Evolutionary conservation across 2,113 vertebrate species (phyloP).

Genomic region (Eleginops maclovinus): DNA sequence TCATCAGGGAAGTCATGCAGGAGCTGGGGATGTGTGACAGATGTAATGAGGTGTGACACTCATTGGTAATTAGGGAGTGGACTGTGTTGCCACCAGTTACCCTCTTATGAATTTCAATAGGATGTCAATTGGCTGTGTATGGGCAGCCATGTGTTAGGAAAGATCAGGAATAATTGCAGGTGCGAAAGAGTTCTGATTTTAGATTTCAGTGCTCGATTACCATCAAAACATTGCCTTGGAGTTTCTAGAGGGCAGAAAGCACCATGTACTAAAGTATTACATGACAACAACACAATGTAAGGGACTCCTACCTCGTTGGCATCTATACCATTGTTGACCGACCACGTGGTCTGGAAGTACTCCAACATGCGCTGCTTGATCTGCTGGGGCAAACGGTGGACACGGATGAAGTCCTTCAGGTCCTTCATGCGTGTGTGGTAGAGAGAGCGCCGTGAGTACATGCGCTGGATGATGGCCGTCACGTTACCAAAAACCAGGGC

Average conservation of each 20-base stretch:
- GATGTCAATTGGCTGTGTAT: conserved; percentile 20
- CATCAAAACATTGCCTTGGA: conserved; percentile 11
- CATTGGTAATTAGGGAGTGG: conserved; percentile 54
- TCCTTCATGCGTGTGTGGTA: conserved; percentile 98
- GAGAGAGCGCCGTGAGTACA: conserved; percentile 95
- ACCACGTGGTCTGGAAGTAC: conserved; percentile 98
- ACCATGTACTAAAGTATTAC: conserved; percentile 6
- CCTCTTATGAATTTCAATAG: conserved; percentile 52
- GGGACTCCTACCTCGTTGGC: conserved; percentile 88
- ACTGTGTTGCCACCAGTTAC: conserved; percentile 38
- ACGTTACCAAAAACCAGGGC: conserved; percentile 96
- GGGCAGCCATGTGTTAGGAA: not conserved
- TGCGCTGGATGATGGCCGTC: conserved; percentile 97
- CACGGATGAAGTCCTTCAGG: conserved; percentile 96
- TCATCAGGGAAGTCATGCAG: conserved; percentile 97
- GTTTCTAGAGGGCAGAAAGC: not conserved
- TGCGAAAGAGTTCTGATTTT: conserved; percentile 10
- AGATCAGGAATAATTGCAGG: conserved; percentile 28
- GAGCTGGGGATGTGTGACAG: conserved; percentile 84
- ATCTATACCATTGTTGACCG: conserved; percentile 96
- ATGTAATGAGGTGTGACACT: conserved; percentile 55
- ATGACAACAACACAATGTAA: conserved; percentile 41
- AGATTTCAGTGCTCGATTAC: conserved; percentile 2
- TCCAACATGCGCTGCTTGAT: conserved; percentile 97
- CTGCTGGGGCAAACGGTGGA: conserved; percentile 92